A percentile compares a stretch with the other conserved stretches of the same genome.
phyloP scores from a whole-genome alignment of 1,140 invertebrate species.

The Lithobius niger region DNA sequence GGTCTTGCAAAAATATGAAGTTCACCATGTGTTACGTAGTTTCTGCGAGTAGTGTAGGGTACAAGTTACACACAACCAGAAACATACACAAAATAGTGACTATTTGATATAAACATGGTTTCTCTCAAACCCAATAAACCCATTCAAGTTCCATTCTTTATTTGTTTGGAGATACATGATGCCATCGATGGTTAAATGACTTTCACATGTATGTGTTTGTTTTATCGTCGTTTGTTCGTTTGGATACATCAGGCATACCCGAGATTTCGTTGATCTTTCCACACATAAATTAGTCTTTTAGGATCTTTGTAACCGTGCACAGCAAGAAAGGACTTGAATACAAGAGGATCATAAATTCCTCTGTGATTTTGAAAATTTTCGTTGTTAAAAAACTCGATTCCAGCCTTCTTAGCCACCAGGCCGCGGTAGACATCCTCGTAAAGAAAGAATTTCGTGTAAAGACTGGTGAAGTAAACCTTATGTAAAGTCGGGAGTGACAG shows the following conservation, averaged over 20 bases:
- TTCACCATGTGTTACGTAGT: no score
- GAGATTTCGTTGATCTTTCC: conserved; percentile 58
- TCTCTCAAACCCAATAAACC: no score
- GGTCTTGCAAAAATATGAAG: no score
- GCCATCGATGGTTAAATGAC: no score
- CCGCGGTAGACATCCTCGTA: conserved; percentile 82
- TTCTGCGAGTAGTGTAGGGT: no score
- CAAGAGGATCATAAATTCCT: conserved; percentile 47
- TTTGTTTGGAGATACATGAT: no score
- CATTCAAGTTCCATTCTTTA: no score
- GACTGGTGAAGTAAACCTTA: conserved; percentile 58
- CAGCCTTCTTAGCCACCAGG: conserved; percentile 62
- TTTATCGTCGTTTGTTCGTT: no score
- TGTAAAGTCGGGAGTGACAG: conserved; percentile 56
- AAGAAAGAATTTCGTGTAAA: conserved; percentile 62
- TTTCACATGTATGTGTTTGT: no score
- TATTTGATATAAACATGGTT: no score
- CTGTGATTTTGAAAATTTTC: conserved; percentile 68
- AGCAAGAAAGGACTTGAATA: conserved; percentile 63
- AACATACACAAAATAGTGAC: no score
- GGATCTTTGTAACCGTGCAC: conserved; percentile 67
- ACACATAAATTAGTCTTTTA: conserved; percentile 52
- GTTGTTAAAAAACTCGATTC: conserved; percentile 61
- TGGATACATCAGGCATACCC: conserved; percentile 68
- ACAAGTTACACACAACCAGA: no score